Conservation (phyloP, 2,113 vertebrate genomes). For the Leptobrachium leishanense region DNA sequence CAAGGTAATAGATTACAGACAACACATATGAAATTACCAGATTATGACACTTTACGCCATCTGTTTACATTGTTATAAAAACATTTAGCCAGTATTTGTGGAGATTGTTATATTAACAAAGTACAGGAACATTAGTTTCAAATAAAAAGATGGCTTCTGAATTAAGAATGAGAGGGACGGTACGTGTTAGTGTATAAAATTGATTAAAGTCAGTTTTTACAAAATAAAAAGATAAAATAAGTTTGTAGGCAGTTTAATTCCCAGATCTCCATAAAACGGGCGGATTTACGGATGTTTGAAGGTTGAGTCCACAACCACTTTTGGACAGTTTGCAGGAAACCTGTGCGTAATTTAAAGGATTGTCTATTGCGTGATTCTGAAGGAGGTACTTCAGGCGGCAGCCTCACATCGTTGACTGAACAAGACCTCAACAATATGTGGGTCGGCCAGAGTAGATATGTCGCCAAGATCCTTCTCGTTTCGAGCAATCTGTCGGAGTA, state of each 20-base stretch:
- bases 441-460: constrained; percentile 75
- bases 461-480: constrained; percentile 76
- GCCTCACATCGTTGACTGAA: constrained; percentile 71
- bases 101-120: too few species aligned
- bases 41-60: too few species aligned
- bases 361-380: background rate
- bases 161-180: too few species aligned
- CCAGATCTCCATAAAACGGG: background rate
- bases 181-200: too few species aligned
- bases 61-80: too few species aligned
- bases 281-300: background rate
- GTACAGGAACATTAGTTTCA: too few species aligned
- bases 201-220: background rate
- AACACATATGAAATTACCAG: too few species aligned
- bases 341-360: background rate
- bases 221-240: background rate
- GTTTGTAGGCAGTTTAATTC: background rate
- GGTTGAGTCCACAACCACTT: background rate
- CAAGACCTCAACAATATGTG: constrained; percentile 72
- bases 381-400: constrained; percentile 58
- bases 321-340: background rate
- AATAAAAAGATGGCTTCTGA: too few species aligned
- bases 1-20: too few species aligned
- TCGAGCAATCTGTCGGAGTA: constrained; percentile 73
- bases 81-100: too few species aligned